phyloP scores from a whole-genome alignment of 2,113 vertebrate genomes.

The Chionomys nivalis region DNA sequence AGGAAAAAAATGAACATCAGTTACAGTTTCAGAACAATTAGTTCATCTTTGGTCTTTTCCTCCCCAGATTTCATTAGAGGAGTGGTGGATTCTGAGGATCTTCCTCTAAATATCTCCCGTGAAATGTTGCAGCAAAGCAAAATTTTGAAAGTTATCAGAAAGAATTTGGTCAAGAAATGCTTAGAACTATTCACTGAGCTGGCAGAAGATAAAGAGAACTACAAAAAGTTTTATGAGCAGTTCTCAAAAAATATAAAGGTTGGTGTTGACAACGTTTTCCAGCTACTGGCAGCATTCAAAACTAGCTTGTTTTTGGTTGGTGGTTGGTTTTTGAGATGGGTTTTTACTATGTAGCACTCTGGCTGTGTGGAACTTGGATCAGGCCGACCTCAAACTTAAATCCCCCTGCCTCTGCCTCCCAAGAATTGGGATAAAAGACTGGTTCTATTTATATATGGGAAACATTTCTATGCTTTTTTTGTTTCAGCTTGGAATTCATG shows the following conservation, averaged over 20 bases:
- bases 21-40: background rate
- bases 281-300: rapidly evolving
- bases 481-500: conserved; percentile 96
- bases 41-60: background rate
- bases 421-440: background rate
- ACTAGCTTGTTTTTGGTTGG: rapidly evolving
- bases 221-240: conserved; percentile 97
- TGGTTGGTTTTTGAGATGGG: background rate
- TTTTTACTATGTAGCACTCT: no score
- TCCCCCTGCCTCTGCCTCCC: background rate
- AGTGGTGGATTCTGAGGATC: conserved; percentile 97
- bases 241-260: conserved; percentile 99
- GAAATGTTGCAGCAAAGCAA: conserved; percentile 99
- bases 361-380: background rate
- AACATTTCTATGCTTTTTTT: rapidly evolving
- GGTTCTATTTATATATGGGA: no score
- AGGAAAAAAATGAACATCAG: background rate
- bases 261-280: background rate
- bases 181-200: conserved; percentile 96
- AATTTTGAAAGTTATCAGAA: conserved; percentile 97
- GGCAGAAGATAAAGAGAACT: conserved; percentile 97
- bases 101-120: conserved; percentile 97
- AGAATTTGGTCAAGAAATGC: conserved; percentile 98
- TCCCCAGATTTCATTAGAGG: conserved; percentile 93
- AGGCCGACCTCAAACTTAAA: rapidly evolving